Evolutionary conservation across 1,140 invertebrate species (phyloP).

Genomic region (Drosophila teissieri): DNA sequence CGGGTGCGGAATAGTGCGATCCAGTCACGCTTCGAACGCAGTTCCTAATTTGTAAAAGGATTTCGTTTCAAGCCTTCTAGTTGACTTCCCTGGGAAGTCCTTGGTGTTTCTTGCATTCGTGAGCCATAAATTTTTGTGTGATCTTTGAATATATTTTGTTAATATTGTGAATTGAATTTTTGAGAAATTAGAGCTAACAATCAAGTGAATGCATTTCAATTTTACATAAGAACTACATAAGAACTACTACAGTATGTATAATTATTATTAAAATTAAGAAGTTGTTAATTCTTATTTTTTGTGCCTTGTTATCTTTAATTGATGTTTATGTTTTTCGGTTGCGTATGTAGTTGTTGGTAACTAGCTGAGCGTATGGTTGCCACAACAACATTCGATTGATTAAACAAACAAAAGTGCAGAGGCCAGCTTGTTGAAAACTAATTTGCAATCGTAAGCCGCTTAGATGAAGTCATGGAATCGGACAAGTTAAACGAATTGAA

Average conservation of each 20-base stretch:
- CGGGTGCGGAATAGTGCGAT: constrained; percentile 12
- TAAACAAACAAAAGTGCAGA: constrained; percentile 40
- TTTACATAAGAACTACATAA: too few relatives aligned
- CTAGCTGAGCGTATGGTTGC: constrained; percentile 10
- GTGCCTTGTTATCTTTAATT: too few relatives aligned
- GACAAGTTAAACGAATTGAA: constrained; percentile 88
- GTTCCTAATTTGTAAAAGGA: not conserved
- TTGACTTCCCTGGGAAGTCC: constrained; percentile 5
- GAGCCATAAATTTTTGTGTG: constrained; percentile 31
- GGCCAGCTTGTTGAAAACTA: not conserved
- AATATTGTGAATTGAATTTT: not conserved
- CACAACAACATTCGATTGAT: constrained; percentile 60
- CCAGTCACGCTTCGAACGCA: not conserved
- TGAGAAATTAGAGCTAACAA: not conserved
- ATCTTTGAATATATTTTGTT: constrained; percentile 31
- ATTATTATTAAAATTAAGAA: too few relatives aligned
- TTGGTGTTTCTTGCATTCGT: constrained; percentile 1
- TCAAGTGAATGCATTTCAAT: not conserved
- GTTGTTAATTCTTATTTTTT: too few relatives aligned
- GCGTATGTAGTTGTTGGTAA: not conserved
- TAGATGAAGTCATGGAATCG: constrained; percentile 84
- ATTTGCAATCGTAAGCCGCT: not conserved
- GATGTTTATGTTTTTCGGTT: too few relatives aligned
- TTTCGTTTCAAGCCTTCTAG: not conserved
- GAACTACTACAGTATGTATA: too few relatives aligned